phyloP scores from a whole-genome alignment of 2,797 vertebrate genomes.

The Channallabes apus region DNA sequence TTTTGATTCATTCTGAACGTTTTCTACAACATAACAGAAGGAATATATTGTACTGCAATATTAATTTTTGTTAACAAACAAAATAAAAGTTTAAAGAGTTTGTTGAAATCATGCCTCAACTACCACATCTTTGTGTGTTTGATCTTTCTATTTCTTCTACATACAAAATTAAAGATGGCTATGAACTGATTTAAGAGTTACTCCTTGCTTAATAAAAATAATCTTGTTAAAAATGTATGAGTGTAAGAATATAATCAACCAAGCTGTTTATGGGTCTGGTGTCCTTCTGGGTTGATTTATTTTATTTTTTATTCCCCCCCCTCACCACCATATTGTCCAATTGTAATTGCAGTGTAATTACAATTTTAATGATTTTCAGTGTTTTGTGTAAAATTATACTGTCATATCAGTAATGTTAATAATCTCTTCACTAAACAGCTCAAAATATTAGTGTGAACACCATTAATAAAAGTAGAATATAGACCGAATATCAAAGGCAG shows the following conservation, averaged over 20 bases:
- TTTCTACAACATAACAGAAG: constrained; percentile 88
- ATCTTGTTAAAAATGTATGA: background rate
- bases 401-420: background rate
- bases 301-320: too few relatives aligned
- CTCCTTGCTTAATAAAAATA: background rate
- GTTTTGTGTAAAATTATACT: background rate
- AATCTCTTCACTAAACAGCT: background rate
- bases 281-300: background rate
- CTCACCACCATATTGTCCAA: too few relatives aligned
- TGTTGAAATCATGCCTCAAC: constrained; percentile 64
- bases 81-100: constrained; percentile 77
- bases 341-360: background rate
- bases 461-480: background rate
- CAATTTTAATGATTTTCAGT: background rate
- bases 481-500: background rate
- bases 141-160: background rate
- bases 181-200: background rate
- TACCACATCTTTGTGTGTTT: constrained; percentile 24
- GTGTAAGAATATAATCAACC: background rate
- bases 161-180: too few relatives aligned
- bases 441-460: background rate
- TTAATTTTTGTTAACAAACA: constrained; percentile 81
- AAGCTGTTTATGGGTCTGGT: background rate
- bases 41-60: constrained; percentile 85
- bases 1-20: constrained; percentile 91